A percentile compares a stretch with the other conserved stretches of the same genome.
Conservation (phyloP, 30 jellyfish, hydroid and myxozoan species). For the Cassiopea xamachana region DNA sequence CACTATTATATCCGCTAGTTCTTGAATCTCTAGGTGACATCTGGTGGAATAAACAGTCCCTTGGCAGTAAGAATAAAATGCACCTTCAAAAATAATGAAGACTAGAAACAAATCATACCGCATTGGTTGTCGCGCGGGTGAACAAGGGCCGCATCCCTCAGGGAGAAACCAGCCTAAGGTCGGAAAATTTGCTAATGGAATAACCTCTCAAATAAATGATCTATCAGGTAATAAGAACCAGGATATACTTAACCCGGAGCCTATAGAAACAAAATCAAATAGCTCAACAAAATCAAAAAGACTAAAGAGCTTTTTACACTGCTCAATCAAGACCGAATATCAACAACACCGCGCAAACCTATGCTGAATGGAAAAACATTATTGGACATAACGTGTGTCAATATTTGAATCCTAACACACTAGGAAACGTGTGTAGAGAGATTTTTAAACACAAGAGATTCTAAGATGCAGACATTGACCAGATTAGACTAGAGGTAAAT, state of each 20-base stretch:
- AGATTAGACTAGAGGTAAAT: no score
- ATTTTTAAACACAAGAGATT: no score
- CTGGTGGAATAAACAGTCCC: background rate
- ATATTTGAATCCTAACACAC: slow-evolving; percentile 14
- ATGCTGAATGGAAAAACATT: background rate
- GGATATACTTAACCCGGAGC: slow-evolving; percentile 21
- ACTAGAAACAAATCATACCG: slow-evolving; percentile 28
- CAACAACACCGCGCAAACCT: slow-evolving; percentile 10
- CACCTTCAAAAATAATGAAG: background rate
- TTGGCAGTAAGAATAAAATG: slow-evolving; percentile 13
- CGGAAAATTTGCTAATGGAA: slow-evolving; percentile 56
- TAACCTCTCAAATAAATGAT: slow-evolving; percentile 20
- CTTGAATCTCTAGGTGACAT: background rate
- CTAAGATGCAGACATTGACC: no score
- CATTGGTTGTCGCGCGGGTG: slow-evolving; percentile 66
- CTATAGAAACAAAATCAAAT: slow-evolving; percentile 10
- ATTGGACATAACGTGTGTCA: background rate
- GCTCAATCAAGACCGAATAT: background rate
- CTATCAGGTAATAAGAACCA: slow-evolving; percentile 17
- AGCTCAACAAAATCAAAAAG: background rate
- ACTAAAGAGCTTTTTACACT: slow-evolving; percentile 2
- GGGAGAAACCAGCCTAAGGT: slow-evolving; percentile 51
- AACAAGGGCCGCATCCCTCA: slow-evolving; percentile 59
- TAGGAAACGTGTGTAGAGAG: background rate
- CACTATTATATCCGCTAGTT: background rate